Base-by-base conservation (phyloP, 2,888 invertebrate species). In the Byasa hedistus region DNA sequence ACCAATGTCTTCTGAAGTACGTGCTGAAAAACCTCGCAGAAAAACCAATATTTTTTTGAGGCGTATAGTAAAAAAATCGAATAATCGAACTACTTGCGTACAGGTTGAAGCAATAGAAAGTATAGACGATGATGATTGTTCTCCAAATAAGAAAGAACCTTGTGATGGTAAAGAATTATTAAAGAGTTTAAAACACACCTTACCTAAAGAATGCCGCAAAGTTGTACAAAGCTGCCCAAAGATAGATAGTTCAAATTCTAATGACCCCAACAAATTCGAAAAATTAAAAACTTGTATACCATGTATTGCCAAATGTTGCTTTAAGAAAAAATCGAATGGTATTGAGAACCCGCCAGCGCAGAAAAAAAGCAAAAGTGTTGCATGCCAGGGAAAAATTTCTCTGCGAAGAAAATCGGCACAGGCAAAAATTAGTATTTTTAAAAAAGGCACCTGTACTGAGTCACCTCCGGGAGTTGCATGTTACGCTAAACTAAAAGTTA, bases 41-140 rank as follows among this genome's bases (percentile, higher is more conserved):
- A 61, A 66, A 24, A 66, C 65, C n/a, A 66, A 66, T 52, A 44
- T 65, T n/a, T 65, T 60, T 27, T 36, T 65, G 44, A 66, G 23
- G n/a, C 64, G 66, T 27, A 63, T 69, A n/a, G 60, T 68, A 24
- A 72, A 63, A 62, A 69, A 69, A 58, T 51, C 56, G 44, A 66
- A 69, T 23, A 64, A 66, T 2, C 66, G 61, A 23, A 68, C 72
- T n/a, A 63, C 52, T 19, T 68, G 69, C 68, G 65, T 65, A 15
- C 66, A 66, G 65, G 63, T 67, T 52, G 24, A 65, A 60, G 57
- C 59, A 48, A 48, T 64, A 48, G 63, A 65, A 61, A 67, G 54
- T 58, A 27, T 61, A 21, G 57, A 66, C 22, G 54, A 57, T 5
- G 24, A 62, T 22, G 39, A 44, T 39, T 54, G 22, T 22, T 54